These are phyloP conservation scores for Sisyra nigra DNA, from an alignment of 2,888 invertebrate species.

Conservation along the genomic window DNA sequence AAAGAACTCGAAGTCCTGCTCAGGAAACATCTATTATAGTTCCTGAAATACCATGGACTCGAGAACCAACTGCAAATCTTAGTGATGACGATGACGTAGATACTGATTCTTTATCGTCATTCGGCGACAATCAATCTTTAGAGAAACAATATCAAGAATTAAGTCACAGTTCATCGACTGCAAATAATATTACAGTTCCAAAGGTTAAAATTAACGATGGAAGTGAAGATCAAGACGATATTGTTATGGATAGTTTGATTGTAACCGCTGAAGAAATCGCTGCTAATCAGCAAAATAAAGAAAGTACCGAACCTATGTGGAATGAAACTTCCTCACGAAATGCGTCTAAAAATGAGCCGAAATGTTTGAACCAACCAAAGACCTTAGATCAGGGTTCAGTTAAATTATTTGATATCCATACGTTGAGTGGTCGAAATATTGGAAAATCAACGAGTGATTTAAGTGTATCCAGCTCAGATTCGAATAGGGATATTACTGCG, in stretches of 20 bases:
- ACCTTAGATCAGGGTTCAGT: conserved; percentile 1
- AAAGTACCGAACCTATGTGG: conserved; percentile 1
- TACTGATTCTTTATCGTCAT: conserved; percentile 42
- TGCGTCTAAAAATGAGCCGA: conserved; percentile 20
- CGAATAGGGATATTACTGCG: conserved; percentile 51
- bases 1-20: conserved; percentile 39
- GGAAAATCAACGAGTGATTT: conserved; percentile 23
- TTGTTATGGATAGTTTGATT: conserved; percentile 17
- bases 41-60: conserved; percentile 39
- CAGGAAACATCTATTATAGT: conserved; percentile 49
- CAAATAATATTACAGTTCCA: conserved; percentile 25
- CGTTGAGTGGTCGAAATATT: conserved; percentile 16
- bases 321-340: conserved; percentile 13
- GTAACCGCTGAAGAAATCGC: neutral
- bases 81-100: conserved; percentile 33
- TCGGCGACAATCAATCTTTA: conserved; percentile 16
- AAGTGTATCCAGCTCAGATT: conserved; percentile 45
- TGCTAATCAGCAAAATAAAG: neutral
- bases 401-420: conserved; percentile 16
- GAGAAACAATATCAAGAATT: conserved; percentile 11
- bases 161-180: conserved; percentile 9
- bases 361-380: conserved; percentile 27
- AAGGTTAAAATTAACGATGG: conserved; percentile 57
- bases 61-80: conserved; percentile 21
- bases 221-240: conserved; percentile 37